These are phyloP conservation scores for Hipparchia semele DNA, from an alignment of 2,888 invertebrate species.

Conservation along the genomic window DNA sequence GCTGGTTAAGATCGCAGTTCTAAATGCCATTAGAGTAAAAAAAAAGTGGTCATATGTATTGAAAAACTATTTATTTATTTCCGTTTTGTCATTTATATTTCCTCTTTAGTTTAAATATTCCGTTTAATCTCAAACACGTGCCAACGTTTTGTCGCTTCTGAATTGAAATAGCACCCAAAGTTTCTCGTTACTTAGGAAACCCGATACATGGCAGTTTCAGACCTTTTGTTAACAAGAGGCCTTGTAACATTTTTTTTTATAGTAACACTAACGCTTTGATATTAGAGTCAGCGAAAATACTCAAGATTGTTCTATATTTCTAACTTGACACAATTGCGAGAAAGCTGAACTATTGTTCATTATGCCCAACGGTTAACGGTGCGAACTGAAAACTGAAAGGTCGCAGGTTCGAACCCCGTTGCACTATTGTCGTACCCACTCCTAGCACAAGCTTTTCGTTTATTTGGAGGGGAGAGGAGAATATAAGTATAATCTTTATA, in stretches of 20 bases:
- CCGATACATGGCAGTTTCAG: slow-evolving; percentile 24
- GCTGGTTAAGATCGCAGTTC: too few species aligned
- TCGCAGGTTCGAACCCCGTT: too few species aligned
- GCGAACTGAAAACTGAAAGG: too few species aligned
- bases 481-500: too few species aligned
- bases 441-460: too few species aligned
- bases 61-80: neutral
- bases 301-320: slow-evolving; percentile 1
- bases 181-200: slow-evolving; percentile 21
- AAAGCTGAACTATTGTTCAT: too few species aligned
- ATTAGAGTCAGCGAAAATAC: slow-evolving; percentile 14
- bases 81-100: neutral
- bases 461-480: too few species aligned
- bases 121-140: neutral
- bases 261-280: slow-evolving; percentile 24
- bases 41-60: neutral
- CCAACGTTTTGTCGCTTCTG: slow-evolving; percentile 14
- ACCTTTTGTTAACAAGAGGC: slow-evolving; percentile 26
- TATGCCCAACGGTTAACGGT: too few species aligned
- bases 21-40: too few species aligned
- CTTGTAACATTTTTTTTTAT: slow-evolving; percentile 10
- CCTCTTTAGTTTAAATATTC: neutral
- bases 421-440: too few species aligned
- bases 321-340: neutral
- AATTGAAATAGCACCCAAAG: neutral